Evolutionary conservation across 2,888 invertebrate species (phyloP), one percentile per base, ranked within the genome.

Genomic region (Dorcus hopei): DNA sequence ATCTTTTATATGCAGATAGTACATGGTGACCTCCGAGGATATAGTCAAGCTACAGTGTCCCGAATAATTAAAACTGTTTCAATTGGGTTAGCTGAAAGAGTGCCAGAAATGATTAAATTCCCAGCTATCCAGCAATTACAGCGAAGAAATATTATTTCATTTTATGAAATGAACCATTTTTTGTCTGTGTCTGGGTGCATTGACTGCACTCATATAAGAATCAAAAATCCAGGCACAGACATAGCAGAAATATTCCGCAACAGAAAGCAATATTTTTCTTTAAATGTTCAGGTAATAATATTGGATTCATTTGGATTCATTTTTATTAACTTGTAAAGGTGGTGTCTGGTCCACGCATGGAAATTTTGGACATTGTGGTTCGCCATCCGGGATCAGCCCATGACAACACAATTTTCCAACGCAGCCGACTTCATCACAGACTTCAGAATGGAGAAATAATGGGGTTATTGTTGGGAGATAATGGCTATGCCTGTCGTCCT

Each of bases 401-500:
- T 54, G 61, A 64, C 33, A 61, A 26, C 5, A 26, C 26, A 26
- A 26, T 26, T 26, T 26, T 26, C 2, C 26, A 26, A 5, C 26
- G 26, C 26, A 26, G 26, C 26, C 26, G 26, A 5, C 26, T 26
- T 3, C 26, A 26, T 26, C 26, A 26, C 5, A 26, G 26, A 5
- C 26, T 26, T 26, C 26, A 26, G 5, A 26, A 26, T 26, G 26
- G 26, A 26, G 26, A 26, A 26, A 26, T 26, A 4, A 26, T 26
- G 3, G 26, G 26, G 5, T 5, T 26, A 26, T 49, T 64, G 14
- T 43, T 65, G 26, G 63, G 65, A n/a, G 67, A 61, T 58, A 64
- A 63, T 65, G 61, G 65, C 39, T 67, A 67, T 63, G 52, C 60
- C 3, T 63, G 61, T 54, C 52, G 58, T 16, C 52, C 43, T 33